Evolutionary conservation across 2,888 invertebrate species (phyloP).

Genomic region (Drosophila falleni): DNA sequence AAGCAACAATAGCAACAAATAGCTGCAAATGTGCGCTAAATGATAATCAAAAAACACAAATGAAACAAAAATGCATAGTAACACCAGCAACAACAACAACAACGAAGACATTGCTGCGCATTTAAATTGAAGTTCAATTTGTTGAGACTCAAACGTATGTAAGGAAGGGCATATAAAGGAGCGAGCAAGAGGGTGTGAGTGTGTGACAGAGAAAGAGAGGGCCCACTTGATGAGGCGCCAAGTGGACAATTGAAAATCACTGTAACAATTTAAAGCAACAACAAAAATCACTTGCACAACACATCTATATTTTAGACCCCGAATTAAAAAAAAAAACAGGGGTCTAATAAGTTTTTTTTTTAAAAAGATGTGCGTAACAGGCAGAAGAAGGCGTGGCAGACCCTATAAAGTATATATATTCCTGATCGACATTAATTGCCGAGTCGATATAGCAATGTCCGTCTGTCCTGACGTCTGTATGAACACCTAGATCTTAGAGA

Average conservation of each 20-base stretch:
- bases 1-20: constrained; percentile 50
- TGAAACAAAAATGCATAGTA: constrained; percentile 20
- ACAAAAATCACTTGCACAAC: constrained; percentile 20
- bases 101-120: constrained; percentile 36
- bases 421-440: too few relatives aligned
- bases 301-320: too few relatives aligned
- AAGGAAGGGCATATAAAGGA: not conserved
- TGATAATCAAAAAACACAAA: constrained; percentile 54
- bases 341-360: too few relatives aligned
- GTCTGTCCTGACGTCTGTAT: too few relatives aligned
- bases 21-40: constrained; percentile 59
- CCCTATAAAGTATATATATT: too few relatives aligned
- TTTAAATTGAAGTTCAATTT: constrained; percentile 51
- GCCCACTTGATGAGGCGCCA: constrained; percentile 35
- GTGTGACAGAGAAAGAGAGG: not conserved
- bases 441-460: too few relatives aligned
- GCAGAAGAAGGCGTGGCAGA: too few relatives aligned
- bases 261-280: constrained; percentile 36
- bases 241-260: constrained; percentile 48
- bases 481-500: too few relatives aligned
- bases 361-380: too few relatives aligned
- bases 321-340: too few relatives aligned
- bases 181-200: too few relatives aligned
- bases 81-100: constrained; percentile 26
- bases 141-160: constrained; percentile 14